Evolutionary conservation across 2,113 vertebrate genomes (phyloP).

Genomic region (Lanius collurio): DNA sequence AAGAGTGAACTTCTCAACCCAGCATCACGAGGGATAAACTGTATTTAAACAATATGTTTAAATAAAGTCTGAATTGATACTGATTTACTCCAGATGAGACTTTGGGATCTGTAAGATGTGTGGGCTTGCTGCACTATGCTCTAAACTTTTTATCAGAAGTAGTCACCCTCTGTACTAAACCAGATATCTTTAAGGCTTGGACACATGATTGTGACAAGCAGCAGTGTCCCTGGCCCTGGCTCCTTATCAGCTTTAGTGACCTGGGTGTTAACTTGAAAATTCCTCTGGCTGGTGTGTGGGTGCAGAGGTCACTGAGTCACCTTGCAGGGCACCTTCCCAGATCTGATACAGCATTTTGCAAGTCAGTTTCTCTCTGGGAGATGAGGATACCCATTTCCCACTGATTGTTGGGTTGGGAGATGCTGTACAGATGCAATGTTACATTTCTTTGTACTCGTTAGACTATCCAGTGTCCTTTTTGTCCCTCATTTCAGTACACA

Average conservation of each 20-base stretch:
- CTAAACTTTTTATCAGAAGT: neutral
- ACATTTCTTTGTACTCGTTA: neutral
- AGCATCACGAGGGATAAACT: slow-evolving; percentile 51
- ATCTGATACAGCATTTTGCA: neutral
- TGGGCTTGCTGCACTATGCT: neutral
- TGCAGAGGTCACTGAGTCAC: neutral
- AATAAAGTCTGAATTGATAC: slow-evolving; percentile 52
- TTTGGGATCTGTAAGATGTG: slow-evolving; percentile 13
- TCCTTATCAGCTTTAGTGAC: neutral
- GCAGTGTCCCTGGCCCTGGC: neutral
- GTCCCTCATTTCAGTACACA: neutral
- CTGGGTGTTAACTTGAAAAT: neutral
- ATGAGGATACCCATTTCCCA: neutral
- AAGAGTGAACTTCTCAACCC: slow-evolving; percentile 63
- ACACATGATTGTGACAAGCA: neutral
- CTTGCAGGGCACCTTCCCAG: fast-evolving
- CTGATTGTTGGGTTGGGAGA: neutral
- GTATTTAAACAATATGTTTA: slow-evolving; percentile 66
- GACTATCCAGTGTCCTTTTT: neutral
- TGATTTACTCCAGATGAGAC: slow-evolving; percentile 64
- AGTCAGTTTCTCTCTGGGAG: neutral
- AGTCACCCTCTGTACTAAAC: neutral
- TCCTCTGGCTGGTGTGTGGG: neutral
- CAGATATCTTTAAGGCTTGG: neutral
- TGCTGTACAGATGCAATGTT: neutral